Percentiles rank a stretch among this genome's conserved stretches.
Conservation (phyloP, 2,113 vertebrate species). For the Aegypius monachus region DNA sequence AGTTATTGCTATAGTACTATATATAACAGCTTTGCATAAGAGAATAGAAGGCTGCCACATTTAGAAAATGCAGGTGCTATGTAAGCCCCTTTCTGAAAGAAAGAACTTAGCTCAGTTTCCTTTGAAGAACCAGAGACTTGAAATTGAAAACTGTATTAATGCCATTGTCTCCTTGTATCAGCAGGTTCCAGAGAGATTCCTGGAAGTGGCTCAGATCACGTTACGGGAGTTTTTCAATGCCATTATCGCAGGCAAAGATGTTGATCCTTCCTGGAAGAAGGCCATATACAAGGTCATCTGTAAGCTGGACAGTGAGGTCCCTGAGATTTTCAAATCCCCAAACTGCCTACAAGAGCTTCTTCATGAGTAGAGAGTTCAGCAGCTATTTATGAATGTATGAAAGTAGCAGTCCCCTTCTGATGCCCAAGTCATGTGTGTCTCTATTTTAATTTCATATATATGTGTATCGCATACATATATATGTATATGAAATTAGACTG, state of each 20-base stretch:
- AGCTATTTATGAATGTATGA: constrained; percentile 83
- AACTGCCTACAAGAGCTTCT: constrained; percentile 99
- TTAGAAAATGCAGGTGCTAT: constrained; percentile 80
- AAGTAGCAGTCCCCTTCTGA: constrained; percentile 76
- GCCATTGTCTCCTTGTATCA: constrained; percentile 81
- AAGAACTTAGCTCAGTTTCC: constrained; percentile 76
- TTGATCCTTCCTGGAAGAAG: constrained; percentile 99
- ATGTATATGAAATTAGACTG: constrained; percentile 71
- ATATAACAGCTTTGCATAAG: constrained; percentile 81
- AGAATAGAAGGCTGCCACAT: constrained; percentile 77
- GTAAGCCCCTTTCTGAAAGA: constrained; percentile 76
- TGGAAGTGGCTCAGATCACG: constrained; percentile 98
- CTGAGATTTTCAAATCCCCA: constrained; percentile 97
- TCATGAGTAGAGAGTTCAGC: constrained; percentile 90
- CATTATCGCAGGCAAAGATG: constrained; percentile 98
- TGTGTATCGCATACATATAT: constrained; percentile 72
- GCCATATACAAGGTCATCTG: constrained; percentile 99
- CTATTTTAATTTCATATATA: constrained; percentile 72
- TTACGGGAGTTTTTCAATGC: constrained; percentile 99
- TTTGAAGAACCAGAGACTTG: constrained; percentile 84
- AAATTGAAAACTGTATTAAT: constrained; percentile 90
- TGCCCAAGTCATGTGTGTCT: constrained; percentile 72
- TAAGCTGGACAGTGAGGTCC: constrained; percentile 98
- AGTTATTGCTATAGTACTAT: constrained; percentile 76
- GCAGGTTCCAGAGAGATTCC: constrained; percentile 97